Evolutionary conservation across 2,113 vertebrate genomes (phyloP).

Genomic region (Petaurus breviceps): DNA sequence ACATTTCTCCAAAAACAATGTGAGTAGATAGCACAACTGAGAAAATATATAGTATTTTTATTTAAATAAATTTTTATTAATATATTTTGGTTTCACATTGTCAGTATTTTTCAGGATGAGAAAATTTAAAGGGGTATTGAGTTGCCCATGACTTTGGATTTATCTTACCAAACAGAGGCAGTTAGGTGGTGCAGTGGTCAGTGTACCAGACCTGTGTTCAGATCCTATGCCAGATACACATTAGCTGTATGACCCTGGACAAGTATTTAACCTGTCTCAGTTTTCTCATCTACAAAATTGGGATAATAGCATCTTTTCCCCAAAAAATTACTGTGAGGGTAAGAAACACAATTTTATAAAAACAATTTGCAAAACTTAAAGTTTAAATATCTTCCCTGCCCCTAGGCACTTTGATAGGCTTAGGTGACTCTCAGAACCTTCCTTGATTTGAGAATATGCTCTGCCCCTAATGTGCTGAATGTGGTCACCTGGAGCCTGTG

Average conservation of each 20-base stretch:
- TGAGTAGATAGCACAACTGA: background rate
- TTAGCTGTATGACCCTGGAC: background rate
- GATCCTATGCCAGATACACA: background rate
- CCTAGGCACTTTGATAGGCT: too few relatives aligned
- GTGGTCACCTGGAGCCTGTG: too few relatives aligned
- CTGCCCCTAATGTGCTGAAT: too few relatives aligned
- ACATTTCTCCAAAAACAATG: background rate
- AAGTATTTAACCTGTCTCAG: background rate
- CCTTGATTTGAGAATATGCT: too few relatives aligned
- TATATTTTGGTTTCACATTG: background rate
- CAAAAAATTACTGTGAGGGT: background rate
- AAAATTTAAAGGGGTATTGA: conserved; percentile 23
- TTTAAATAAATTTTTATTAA: background rate
- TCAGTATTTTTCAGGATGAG: background rate
- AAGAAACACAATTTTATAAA: background rate
- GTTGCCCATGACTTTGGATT: background rate
- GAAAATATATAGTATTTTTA: background rate
- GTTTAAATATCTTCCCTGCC: too few relatives aligned
- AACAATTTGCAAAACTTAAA: background rate
- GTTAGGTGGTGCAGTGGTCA: background rate
- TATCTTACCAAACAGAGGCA: background rate
- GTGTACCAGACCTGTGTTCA: background rate
- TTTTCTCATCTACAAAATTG: background rate
- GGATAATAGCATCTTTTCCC: background rate
- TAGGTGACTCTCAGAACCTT: too few relatives aligned